Conservation (phyloP, 2,113 vertebrate species). For the Pipa parva region DNA sequence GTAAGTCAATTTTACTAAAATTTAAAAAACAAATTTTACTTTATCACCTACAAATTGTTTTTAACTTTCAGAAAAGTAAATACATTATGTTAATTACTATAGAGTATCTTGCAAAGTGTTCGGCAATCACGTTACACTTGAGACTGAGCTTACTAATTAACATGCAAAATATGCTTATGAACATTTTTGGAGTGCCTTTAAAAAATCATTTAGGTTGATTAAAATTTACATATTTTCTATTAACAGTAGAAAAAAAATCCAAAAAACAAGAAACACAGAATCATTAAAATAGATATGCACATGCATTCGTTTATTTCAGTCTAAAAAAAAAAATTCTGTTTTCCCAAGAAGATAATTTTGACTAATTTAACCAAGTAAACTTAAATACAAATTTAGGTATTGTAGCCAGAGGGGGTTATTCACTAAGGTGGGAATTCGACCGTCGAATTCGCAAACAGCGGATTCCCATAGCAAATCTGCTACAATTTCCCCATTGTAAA, state of each 20-base stretch:
- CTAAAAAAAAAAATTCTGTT: not conserved
- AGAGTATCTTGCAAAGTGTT: constrained; percentile 1
- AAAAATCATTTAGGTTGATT: constrained; percentile 17
- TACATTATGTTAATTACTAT: constrained; percentile 9
- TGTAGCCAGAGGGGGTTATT: too few species aligned
- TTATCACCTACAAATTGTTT: not conserved
- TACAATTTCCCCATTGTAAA: too few species aligned
- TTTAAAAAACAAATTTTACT: too few species aligned
- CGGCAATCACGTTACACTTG: constrained; percentile 12
- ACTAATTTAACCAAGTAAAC: too few species aligned
- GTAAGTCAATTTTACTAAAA: too few species aligned
- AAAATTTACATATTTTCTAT: constrained; percentile 22
- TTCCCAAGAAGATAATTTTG: too few species aligned
- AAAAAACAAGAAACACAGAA: not conserved
- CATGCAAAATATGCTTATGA: constrained; percentile 11
- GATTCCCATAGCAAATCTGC: too few species aligned
- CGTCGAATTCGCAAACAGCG: too few species aligned
- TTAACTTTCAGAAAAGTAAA: not conserved
- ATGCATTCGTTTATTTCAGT: not conserved
- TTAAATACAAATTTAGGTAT: not conserved
- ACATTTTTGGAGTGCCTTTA: constrained; percentile 7
- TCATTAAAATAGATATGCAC: too few species aligned
- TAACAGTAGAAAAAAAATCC: not conserved
- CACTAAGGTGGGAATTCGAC: too few species aligned
- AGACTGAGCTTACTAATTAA: constrained; percentile 17